Percentiles rank a stretch among this genome's conserved stretches.
Evolutionary conservation across 2,113 vertebrate species (phyloP).

Genomic region (Aptenodytes patagonicus): DNA sequence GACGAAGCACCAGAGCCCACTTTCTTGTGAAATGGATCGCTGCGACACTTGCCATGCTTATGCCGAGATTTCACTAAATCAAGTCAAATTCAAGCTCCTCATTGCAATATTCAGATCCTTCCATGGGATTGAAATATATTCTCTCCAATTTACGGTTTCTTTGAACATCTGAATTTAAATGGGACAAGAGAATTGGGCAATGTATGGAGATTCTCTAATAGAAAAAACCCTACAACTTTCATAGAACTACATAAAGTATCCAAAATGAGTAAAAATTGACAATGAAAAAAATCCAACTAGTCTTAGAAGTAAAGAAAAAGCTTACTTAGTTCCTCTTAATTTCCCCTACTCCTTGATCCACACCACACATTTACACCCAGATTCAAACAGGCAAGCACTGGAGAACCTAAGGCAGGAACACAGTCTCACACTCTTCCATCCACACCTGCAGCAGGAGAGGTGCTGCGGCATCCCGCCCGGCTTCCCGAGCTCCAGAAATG

Average conservation of each 20-base stretch:
- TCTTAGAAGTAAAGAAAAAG: not conserved
- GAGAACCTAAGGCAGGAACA: not conserved
- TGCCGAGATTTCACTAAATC: not conserved
- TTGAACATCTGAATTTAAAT: not conserved
- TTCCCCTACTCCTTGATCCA: not conserved
- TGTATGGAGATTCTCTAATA: accelerated
- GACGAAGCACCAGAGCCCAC: not conserved
- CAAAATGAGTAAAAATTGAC: not conserved
- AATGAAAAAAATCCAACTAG: not conserved
- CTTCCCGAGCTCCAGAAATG: not conserved
- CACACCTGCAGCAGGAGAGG: not conserved
- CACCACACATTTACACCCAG: not conserved
- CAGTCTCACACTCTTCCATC: not conserved
- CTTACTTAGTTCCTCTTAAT: not conserved
- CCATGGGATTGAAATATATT: not conserved
- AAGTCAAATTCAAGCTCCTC: not conserved
- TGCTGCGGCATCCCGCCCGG: accelerated
- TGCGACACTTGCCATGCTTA: not conserved
- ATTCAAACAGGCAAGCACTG: not conserved
- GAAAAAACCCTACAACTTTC: not conserved
- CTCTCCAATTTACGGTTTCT: not conserved
- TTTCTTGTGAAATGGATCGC: not conserved
- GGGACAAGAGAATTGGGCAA: not conserved
- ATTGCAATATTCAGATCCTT: not conserved
- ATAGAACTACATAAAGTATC: not conserved